phyloP scores from a whole-genome alignment of 2,797 vertebrate species.

The Ispidina picta region DNA sequence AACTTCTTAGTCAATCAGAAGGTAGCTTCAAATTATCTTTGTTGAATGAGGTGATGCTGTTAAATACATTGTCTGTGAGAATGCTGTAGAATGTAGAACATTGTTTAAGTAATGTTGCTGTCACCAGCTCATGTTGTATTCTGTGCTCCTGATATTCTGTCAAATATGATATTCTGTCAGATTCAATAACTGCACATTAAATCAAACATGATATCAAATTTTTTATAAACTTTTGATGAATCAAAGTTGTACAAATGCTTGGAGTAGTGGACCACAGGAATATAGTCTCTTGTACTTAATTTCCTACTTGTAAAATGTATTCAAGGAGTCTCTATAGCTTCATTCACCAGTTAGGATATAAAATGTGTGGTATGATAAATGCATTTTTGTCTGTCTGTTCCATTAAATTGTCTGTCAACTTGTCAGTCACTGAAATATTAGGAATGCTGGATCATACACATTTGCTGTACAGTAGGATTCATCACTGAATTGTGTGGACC shows the following conservation, averaged over 20 bases:
- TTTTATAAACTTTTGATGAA: not conserved
- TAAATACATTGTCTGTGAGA: not conserved
- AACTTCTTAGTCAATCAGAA: not conserved
- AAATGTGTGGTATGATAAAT: conserved; percentile 18
- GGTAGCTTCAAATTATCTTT: not conserved
- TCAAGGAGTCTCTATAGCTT: conserved; percentile 1
- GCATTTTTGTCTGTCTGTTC: conserved; percentile 46
- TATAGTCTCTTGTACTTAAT: not conserved
- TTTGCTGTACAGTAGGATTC: not conserved
- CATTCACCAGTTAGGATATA: not conserved
- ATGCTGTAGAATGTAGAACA: not conserved
- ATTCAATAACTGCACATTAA: conserved; percentile 7
- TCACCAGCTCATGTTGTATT: not conserved
- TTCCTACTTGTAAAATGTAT: not conserved
- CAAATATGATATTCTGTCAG: conserved; percentile 46
- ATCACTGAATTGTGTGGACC: not conserved
- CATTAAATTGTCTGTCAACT: conserved; percentile 47
- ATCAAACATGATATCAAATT: not conserved
- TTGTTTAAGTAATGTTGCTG: not conserved
- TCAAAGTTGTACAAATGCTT: conserved; percentile 57
- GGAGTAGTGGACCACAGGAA: conserved; percentile 32
- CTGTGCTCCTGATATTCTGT: not conserved
- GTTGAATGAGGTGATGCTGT: not conserved
- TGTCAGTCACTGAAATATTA: conserved; percentile 19
- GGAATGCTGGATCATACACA: not conserved